Evolutionary conservation across 2,113 vertebrate species (phyloP).

Genomic region (Tenrec ecaudatus): DNA sequence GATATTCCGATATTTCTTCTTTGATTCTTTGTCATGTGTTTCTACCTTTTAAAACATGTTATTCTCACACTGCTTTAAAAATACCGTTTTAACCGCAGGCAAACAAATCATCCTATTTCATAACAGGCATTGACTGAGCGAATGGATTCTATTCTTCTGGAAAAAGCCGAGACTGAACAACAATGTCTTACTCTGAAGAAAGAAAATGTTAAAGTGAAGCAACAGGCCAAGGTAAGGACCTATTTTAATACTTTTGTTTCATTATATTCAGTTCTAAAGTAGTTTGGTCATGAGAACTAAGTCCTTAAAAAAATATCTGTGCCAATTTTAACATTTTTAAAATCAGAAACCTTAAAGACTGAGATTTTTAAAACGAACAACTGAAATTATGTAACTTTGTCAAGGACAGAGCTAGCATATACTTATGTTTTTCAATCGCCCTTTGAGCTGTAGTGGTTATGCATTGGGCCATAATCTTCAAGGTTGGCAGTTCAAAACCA

Average conservation of each 20-base stretch:
- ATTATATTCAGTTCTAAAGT: background rate
- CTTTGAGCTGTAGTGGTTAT: background rate
- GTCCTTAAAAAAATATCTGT: slow-evolving; percentile 46
- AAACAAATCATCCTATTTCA: slow-evolving; percentile 60
- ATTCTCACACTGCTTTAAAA: background rate
- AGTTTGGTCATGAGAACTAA: background rate
- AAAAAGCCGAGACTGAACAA: slow-evolving; percentile 97
- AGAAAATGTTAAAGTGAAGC: slow-evolving; percentile 89
- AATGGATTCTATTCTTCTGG: slow-evolving; percentile 92
- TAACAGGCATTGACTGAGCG: slow-evolving; percentile 94
- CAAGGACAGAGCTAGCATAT: slow-evolving; percentile 9
- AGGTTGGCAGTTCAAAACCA: no score
- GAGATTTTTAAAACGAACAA: slow-evolving; percentile 18
- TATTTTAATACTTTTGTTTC: background rate
- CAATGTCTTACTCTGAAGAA: slow-evolving; percentile 90
- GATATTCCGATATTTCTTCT: background rate
- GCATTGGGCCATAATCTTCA: no score
- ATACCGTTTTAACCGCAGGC: slow-evolving; percentile 36
- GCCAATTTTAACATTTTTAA: slow-evolving; percentile 31
- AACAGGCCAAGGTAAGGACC: slow-evolving; percentile 90
- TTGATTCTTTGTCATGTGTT: slow-evolving; percentile 4
- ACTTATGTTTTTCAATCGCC: slow-evolving; percentile 44
- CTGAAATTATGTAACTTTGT: background rate
- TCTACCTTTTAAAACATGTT: slow-evolving; percentile 17
- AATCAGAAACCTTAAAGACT: background rate